A percentile compares a stretch with the other conserved stretches of the same genome.
phyloP scores from a whole-genome alignment of 1,140 invertebrate species.

The Leguminivora glycinivorella region DNA sequence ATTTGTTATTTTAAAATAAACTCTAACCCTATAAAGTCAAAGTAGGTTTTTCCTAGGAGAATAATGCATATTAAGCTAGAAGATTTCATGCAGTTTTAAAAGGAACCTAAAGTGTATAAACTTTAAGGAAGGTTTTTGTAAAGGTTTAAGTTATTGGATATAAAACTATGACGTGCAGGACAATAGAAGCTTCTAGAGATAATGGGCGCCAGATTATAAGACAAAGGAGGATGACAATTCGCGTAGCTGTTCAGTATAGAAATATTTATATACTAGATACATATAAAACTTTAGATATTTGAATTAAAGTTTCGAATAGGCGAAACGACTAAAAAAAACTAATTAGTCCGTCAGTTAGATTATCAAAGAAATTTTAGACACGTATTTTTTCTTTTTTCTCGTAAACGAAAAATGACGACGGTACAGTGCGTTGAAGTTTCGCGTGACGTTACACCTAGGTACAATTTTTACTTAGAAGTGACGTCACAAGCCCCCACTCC shows the following conservation, averaged over 20 bases:
- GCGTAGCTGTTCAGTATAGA: neutral
- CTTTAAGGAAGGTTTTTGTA: constrained; percentile 31
- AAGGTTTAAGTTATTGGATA: constrained; percentile 36
- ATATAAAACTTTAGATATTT: no score
- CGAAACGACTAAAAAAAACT: no score
- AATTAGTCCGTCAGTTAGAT: no score
- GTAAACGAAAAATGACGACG: no score
- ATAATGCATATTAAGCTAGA: constrained; percentile 42
- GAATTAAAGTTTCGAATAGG: no score
- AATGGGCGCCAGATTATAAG: constrained; percentile 9
- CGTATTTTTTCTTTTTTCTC: no score
- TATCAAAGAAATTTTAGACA: no score
- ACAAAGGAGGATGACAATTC: constrained; percentile 18
- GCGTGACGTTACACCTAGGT: no score
- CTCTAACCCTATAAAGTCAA: neutral
- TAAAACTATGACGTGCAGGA: constrained; percentile 48
- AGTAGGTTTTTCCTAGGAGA: constrained; percentile 29
- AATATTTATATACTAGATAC: neutral
- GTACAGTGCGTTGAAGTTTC: no score
- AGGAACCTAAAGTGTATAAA: constrained; percentile 31
- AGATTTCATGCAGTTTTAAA: constrained; percentile 22
- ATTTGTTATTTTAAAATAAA: neutral
- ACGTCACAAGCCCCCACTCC: no score
- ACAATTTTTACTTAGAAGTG: no score
- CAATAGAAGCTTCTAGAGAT: constrained; percentile 37